A percentile compares a stretch with the other conserved stretches of the same genome.
Conservation (phyloP, 2,888 invertebrate genomes). For the Pseudoips prasinana region DNA sequence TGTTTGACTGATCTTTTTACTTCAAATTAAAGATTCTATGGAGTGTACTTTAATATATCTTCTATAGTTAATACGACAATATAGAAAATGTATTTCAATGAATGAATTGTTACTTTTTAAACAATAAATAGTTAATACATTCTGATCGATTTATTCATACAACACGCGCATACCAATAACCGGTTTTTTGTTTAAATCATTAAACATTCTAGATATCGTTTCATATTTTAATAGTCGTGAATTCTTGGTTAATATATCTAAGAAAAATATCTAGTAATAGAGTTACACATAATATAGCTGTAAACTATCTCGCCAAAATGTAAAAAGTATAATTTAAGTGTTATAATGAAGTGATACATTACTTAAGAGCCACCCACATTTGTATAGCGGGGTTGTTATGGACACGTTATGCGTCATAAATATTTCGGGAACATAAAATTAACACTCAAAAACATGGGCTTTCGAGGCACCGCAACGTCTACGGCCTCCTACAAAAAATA, state of each 20-base stretch:
- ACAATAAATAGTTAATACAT: too few relatives aligned
- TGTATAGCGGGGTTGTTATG: conserved; percentile 75
- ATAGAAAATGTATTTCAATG: too few relatives aligned
- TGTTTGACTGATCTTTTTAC: conserved; percentile 63
- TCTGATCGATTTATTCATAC: conserved; percentile 3
- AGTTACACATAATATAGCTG: conserved; percentile 10
- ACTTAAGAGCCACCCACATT: conserved; percentile 77
- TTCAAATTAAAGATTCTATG: conserved; percentile 15
- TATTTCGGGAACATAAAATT: conserved; percentile 81
- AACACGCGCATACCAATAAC: too few relatives aligned
- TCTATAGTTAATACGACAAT: too few relatives aligned
- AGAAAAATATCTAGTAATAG: conserved; percentile 11
- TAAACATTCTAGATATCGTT: not conserved
- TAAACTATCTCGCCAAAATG: conserved; percentile 31
- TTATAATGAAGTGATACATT: conserved; percentile 75
- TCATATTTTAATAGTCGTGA: conserved; percentile 7
- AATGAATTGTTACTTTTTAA: too few relatives aligned
- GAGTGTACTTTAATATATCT: too few relatives aligned
- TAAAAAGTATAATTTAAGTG: conserved; percentile 27
- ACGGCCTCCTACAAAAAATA: conserved; percentile 70
- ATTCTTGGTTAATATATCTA: conserved; percentile 3
- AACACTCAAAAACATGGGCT: conserved; percentile 79
- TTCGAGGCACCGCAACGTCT: conserved; percentile 80
- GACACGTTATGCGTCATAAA: conserved; percentile 80
- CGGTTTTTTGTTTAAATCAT: conserved; percentile 4